Evolutionary conservation across 2,888 invertebrate species (phyloP).

Genomic region (Temnothorax ravouxi): DNA sequence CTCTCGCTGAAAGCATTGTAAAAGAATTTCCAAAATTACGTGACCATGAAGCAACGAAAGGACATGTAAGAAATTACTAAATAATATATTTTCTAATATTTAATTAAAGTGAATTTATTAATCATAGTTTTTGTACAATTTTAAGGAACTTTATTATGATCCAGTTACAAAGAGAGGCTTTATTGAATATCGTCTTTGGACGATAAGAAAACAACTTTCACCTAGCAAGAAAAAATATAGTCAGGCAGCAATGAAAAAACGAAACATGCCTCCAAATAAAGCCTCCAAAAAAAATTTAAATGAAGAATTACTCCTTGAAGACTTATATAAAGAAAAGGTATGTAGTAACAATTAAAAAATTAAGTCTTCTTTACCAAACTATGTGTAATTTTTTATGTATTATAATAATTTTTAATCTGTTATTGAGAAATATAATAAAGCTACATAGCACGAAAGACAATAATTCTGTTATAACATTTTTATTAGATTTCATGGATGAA

Average conservation of each 20-base stretch:
- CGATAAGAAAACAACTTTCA: background rate
- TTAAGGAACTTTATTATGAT: conserved; percentile 15
- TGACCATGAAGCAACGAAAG: background rate
- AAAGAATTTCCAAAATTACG: conserved; percentile 6
- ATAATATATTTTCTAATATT: background rate
- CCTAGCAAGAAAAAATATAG: background rate
- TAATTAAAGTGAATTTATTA: background rate
- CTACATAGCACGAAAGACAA: background rate
- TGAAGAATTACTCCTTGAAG: background rate
- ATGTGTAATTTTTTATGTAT: background rate
- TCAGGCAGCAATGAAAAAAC: background rate
- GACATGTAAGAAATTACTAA: conserved; percentile 4
- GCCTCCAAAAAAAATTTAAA: background rate
- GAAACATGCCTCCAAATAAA: too few relatives aligned
- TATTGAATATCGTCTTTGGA: conserved; percentile 24
- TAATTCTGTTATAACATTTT: background rate
- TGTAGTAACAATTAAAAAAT: background rate
- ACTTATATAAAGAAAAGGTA: background rate
- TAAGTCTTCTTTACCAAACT: background rate
- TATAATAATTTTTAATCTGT: background rate
- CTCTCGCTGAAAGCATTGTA: background rate
- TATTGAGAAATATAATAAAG: background rate
- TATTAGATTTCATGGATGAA: background rate
- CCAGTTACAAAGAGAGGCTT: background rate
- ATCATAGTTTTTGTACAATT: background rate